phyloP scores from a whole-genome alignment of 2,888 invertebrate genomes.

The Drosophila buzzatii region DNA sequence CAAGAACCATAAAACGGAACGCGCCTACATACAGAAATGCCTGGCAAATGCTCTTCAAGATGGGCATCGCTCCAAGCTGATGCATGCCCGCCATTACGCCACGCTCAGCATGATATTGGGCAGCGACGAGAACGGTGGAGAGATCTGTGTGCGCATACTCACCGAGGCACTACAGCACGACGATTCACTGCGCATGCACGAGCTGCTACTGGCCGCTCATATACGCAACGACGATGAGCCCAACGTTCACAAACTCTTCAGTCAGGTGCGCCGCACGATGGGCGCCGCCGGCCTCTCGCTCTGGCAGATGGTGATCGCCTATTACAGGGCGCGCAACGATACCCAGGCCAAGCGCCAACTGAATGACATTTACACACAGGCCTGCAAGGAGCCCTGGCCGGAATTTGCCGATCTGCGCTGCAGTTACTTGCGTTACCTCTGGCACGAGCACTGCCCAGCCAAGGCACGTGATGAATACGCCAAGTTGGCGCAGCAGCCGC shows the following conservation, averaged over 20 bases:
- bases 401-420: conserved; percentile 77
- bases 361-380: conserved; percentile 73
- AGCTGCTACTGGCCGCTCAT: conserved; percentile 85
- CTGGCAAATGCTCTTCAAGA: conserved; percentile 86
- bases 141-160: conserved; percentile 72
- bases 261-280: conserved; percentile 78
- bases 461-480: conserved; percentile 88
- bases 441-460: conserved; percentile 82
- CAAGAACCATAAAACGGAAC: conserved; percentile 85
- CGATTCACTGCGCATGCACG: conserved; percentile 85
- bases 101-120: conserved; percentile 71
- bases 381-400: conserved; percentile 64
- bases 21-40: conserved; percentile 86
- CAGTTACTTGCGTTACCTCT: conserved; percentile 71
- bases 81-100: conserved; percentile 86
- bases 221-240: conserved; percentile 85
- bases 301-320: conserved; percentile 79
- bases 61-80: conserved; percentile 85
- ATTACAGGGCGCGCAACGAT: conserved; percentile 74
- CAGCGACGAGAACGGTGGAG: conserved; percentile 48
- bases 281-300: conserved; percentile 67
- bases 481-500: conserved; percentile 87
- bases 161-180: conserved; percentile 85
- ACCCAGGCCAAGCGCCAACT: conserved; percentile 66
- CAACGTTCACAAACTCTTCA: conserved; percentile 84